Evolutionary conservation across 1,140 invertebrate species (phyloP).

Genomic region (Dendroctonus ponderosae): DNA sequence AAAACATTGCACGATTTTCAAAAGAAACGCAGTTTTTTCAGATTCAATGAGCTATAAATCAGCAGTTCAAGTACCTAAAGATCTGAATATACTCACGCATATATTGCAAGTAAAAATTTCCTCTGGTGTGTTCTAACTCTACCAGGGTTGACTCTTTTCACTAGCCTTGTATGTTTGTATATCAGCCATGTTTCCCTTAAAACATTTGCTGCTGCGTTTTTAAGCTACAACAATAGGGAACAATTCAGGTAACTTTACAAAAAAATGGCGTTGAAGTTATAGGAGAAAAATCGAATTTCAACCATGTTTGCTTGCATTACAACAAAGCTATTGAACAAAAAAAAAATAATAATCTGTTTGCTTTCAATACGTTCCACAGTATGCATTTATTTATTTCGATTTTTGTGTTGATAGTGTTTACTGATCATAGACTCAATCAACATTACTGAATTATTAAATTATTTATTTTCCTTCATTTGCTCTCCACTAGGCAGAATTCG

Average conservation of each 20-base stretch:
- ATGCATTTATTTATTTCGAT: too few species aligned
- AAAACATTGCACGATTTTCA: not conserved
- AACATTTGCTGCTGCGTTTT: slow-evolving; percentile 99
- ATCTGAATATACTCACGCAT: slow-evolving; percentile 80
- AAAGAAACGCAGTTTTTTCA: not conserved
- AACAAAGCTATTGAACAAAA: too few species aligned
- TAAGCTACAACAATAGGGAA: slow-evolving; percentile 67
- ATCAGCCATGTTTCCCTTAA: slow-evolving; percentile 99
- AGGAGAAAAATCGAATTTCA: too few species aligned
- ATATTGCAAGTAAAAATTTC: slow-evolving; percentile 99
- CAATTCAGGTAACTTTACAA: too few species aligned
- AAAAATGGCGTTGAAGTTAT: too few species aligned
- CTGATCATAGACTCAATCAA: not conserved
- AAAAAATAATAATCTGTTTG: too few species aligned
- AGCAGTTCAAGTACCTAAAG: not conserved
- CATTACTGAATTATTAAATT: too few species aligned
- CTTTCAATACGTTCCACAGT: too few species aligned
- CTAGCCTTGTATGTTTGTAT: slow-evolving; percentile 98
- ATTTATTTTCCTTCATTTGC: not conserved
- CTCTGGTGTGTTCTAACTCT: slow-evolving; percentile 96
- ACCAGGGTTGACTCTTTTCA: slow-evolving; percentile 93
- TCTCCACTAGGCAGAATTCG: too few species aligned
- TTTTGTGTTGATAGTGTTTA: too few species aligned
- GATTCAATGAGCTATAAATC: not conserved
- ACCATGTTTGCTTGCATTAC: too few species aligned